A percentile compares a stretch with the other conserved stretches of the same genome.
These are phyloP conservation scores for Heliocidaris erythrogramma DNA, from an alignment of 35 echinoderm and acorn worm genomes.

Conservation along the genomic window DNA sequence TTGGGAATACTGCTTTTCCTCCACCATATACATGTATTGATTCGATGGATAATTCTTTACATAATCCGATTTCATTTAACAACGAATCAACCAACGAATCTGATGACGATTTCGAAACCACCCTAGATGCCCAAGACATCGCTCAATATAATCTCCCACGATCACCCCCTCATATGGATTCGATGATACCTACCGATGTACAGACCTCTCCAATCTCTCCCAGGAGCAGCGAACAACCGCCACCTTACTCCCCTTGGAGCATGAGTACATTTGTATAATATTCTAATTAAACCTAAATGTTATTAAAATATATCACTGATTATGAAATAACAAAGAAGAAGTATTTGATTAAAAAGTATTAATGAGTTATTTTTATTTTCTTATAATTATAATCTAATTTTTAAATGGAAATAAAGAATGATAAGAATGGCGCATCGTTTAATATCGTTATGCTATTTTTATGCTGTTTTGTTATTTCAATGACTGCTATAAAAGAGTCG, in stretches of 20 bases:
- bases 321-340: too few relatives aligned
- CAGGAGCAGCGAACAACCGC: background rate
- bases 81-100: background rate
- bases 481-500: too few relatives aligned
- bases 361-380: too few relatives aligned
- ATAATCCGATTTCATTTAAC: background rate
- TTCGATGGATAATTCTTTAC: background rate
- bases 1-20: background rate
- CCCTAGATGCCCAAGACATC: background rate
- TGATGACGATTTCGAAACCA: background rate
- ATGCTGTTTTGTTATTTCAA: too few relatives aligned
- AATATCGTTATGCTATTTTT: too few relatives aligned
- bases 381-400: too few relatives aligned
- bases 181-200: background rate
- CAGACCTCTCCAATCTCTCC: background rate
- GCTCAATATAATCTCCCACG: background rate
- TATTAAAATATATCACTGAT: too few relatives aligned
- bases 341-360: too few relatives aligned
- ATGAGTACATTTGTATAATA: background rate
- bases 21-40: background rate
- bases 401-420: too few relatives aligned
- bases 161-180: background rate
- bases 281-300: background rate
- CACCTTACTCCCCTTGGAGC: background rate
- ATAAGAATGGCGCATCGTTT: too few relatives aligned